These are phyloP conservation scores for Sphyrna mokarran DNA, from an alignment of 2,113 vertebrate species.

Conservation along the genomic window DNA sequence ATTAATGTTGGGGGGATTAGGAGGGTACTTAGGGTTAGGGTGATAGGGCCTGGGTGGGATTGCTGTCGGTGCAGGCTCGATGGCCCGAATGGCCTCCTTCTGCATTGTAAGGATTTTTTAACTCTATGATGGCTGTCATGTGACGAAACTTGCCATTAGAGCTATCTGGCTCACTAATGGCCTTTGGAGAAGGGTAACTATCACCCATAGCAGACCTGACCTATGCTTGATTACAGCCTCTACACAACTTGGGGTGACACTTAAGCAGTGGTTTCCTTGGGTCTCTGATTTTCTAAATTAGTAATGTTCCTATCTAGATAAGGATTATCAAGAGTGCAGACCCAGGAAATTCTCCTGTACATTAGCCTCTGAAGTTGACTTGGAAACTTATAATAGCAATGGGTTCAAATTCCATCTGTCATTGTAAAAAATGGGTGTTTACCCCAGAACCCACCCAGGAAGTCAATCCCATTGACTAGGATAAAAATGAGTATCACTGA, in stretches of 20 bases:
- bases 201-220: background rate
- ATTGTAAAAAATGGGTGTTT: background rate
- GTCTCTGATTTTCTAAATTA: background rate
- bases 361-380: background rate
- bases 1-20: too few species aligned
- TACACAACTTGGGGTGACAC: background rate
- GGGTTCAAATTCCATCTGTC: background rate
- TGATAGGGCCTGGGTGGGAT: too few species aligned
- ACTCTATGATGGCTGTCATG: too few species aligned
- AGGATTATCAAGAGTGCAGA: background rate
- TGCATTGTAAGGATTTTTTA: too few species aligned
- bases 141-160: too few species aligned
- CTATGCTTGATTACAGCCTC: background rate
- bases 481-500: background rate
- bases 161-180: background rate
- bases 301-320: too few species aligned
- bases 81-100: too few species aligned
- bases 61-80: too few species aligned
- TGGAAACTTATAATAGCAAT: background rate
- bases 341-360: background rate
- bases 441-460: too few species aligned
- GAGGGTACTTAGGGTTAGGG: too few species aligned
- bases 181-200: background rate
- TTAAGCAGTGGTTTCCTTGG: background rate
- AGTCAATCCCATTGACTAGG: background rate